Conservation (phyloP, 2,113 vertebrate species). For the Seriola quinqueradiata region DNA sequence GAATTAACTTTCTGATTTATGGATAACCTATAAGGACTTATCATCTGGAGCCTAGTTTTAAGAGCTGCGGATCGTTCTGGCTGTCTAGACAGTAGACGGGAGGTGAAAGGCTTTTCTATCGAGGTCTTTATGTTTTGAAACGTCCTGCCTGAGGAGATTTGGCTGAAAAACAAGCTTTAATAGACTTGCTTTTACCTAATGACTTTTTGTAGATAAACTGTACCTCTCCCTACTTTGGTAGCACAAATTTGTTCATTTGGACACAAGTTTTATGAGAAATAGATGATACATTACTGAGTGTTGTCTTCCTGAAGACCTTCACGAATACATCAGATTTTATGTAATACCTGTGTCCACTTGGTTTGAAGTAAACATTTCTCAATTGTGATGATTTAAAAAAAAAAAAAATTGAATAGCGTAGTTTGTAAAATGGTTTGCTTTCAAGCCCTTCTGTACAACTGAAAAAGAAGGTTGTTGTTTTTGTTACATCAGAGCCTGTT, state of each 20-base stretch:
- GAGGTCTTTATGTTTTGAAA: slow-evolving; percentile 52
- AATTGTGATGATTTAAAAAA: not conserved
- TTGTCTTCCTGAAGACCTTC: not conserved
- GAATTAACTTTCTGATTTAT: slow-evolving; percentile 63
- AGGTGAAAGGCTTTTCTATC: slow-evolving; percentile 31
- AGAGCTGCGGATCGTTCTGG: slow-evolving; percentile 53
- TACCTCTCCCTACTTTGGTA: slow-evolving; percentile 12
- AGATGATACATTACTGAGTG: not conserved
- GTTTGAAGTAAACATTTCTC: not conserved
- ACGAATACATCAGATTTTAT: not conserved
- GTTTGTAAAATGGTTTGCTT: slow-evolving; percentile 5
- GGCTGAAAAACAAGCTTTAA: slow-evolving; percentile 53
- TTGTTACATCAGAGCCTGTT: not conserved
- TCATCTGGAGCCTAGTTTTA: slow-evolving; percentile 60
- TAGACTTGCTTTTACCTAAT: slow-evolving; percentile 58
- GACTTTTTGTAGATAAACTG: slow-evolving; percentile 17
- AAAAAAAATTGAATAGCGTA: not conserved
- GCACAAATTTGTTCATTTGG: not conserved
- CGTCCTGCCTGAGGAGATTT: slow-evolving; percentile 37
- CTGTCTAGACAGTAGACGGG: slow-evolving; percentile 61
- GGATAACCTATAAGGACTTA: slow-evolving; percentile 57
- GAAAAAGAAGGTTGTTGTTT: not conserved
- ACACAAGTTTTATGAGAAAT: not conserved
- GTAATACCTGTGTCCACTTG: not conserved
- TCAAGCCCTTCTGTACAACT: not conserved